Percentiles rank a stretch among this genome's conserved stretches.
Evolutionary conservation across 2,113 vertebrate genomes (phyloP).

Genomic region (Romanogobio albipinnatus): DNA sequence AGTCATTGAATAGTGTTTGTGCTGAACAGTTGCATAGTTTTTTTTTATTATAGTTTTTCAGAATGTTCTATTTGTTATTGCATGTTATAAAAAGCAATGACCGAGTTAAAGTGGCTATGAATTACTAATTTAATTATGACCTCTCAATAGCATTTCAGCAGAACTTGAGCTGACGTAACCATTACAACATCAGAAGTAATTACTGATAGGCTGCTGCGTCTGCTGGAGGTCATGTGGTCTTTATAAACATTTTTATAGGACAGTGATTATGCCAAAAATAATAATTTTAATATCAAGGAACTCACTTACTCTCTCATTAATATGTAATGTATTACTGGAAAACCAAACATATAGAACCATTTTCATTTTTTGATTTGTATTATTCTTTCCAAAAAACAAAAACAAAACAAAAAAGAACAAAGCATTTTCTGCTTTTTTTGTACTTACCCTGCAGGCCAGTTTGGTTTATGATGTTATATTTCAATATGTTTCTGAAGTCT

Average conservation of each 20-base stretch:
- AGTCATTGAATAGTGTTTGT: not conserved
- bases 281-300: conserved; percentile 13
- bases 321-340: conserved; percentile 24
- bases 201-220: not conserved
- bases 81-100: conserved; percentile 9
- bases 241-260: not conserved
- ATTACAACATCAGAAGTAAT: not conserved
- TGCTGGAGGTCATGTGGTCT: not conserved
- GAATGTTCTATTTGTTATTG: not conserved
- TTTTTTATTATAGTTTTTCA: not conserved
- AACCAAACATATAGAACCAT: conserved; percentile 33
- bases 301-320: not conserved
- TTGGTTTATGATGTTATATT: conserved; percentile 45
- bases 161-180: not conserved
- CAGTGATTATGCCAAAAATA: conserved; percentile 26
- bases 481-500: conserved; percentile 48
- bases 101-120: no score
- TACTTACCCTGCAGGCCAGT: conserved; percentile 43
- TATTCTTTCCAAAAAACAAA: not conserved
- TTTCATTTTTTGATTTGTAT: conserved; percentile 8
- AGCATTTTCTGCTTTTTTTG: conserved; percentile 22
- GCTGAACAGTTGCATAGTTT: not conserved
- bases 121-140: not conserved
- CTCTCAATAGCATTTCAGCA: not conserved
- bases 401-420: not conserved